Evolutionary conservation across 2,797 vertebrate species (phyloP).

Genomic region (Catostomus latipinnis): DNA sequence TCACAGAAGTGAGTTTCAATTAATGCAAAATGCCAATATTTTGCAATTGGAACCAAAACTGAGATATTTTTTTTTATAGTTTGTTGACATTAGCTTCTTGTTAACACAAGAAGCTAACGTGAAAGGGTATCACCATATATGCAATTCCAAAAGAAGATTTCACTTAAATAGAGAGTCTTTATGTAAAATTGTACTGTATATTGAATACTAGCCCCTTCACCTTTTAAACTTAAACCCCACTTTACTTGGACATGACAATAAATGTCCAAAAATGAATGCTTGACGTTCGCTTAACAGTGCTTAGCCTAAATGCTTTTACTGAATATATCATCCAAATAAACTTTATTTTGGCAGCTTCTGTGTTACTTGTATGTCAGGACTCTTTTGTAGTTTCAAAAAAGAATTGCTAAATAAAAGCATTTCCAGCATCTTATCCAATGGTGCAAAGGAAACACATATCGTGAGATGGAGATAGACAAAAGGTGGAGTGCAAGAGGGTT

Average conservation of each 20-base stretch:
- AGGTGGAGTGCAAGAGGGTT: conserved; percentile 6
- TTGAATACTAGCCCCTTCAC: conserved; percentile 18
- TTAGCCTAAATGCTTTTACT: conserved; percentile 23
- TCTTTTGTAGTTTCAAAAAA: no score
- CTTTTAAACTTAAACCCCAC: not conserved
- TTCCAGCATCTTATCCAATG: not conserved
- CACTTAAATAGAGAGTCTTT: no score
- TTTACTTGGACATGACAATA: not conserved
- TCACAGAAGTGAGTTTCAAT: conserved; percentile 25
- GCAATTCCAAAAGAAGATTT: no score
- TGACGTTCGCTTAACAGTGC: not conserved
- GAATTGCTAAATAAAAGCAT: not conserved
- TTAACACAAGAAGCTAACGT: not conserved
- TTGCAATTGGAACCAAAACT: conserved; percentile 17
- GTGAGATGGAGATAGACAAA: conserved; percentile 9
- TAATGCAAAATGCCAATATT: conserved; percentile 24
- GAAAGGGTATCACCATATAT: conserved; percentile 1
- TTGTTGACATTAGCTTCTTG: not conserved
- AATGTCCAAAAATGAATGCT: conserved; percentile 30
- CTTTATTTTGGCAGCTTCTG: not conserved
- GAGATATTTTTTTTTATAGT: not conserved
- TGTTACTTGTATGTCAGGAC: no score
- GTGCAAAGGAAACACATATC: conserved; percentile 9
- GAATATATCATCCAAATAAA: not conserved
- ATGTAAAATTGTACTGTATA: no score